phyloP scores from a whole-genome alignment of 2,797 vertebrate species.

The Enteromius fasciolatus region DNA sequence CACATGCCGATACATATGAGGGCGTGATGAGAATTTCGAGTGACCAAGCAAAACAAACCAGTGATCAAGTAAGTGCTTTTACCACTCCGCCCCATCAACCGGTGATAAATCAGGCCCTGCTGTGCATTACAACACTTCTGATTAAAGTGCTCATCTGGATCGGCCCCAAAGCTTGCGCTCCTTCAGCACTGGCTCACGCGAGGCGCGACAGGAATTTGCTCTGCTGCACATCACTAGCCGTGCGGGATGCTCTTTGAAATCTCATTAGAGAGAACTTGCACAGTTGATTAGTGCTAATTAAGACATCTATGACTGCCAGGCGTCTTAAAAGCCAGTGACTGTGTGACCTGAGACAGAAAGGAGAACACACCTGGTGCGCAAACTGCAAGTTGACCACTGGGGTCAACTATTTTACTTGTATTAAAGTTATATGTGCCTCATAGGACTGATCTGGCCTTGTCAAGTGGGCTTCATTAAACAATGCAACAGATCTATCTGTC shows the following conservation, averaged over 20 bases:
- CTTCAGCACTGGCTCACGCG: slow-evolving; percentile 60
- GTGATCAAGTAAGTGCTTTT: slow-evolving; percentile 58
- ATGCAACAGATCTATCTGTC: not conserved
- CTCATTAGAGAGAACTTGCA: slow-evolving; percentile 37
- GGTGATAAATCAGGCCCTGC: slow-evolving; percentile 69
- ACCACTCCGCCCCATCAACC: slow-evolving; percentile 59
- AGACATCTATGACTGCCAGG: slow-evolving; percentile 8
- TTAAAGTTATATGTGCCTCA: not conserved
- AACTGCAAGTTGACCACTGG: not conserved
- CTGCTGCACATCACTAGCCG: slow-evolving; percentile 52
- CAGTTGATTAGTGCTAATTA: slow-evolving; percentile 40
- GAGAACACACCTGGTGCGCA: not conserved
- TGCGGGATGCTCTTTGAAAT: slow-evolving; percentile 35
- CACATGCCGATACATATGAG: slow-evolving; percentile 33
- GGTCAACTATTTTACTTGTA: not conserved
- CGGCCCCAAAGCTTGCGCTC: slow-evolving; percentile 67
- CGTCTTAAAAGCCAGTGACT: not conserved
- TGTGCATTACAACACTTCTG: slow-evolving; percentile 70
- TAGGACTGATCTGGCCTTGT: not conserved
- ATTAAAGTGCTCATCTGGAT: slow-evolving; percentile 80
- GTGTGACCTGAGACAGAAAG: not conserved
- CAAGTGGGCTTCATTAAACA: not conserved
- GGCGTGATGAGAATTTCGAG: slow-evolving; percentile 24
- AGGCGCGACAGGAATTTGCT: slow-evolving; percentile 58
- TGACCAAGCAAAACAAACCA: slow-evolving; percentile 50